Evolutionary conservation across 2,797 vertebrate genomes (phyloP), one percentile per base, ranked within the genome.

Genomic region (Parotocinclus haroldoi): DNA sequence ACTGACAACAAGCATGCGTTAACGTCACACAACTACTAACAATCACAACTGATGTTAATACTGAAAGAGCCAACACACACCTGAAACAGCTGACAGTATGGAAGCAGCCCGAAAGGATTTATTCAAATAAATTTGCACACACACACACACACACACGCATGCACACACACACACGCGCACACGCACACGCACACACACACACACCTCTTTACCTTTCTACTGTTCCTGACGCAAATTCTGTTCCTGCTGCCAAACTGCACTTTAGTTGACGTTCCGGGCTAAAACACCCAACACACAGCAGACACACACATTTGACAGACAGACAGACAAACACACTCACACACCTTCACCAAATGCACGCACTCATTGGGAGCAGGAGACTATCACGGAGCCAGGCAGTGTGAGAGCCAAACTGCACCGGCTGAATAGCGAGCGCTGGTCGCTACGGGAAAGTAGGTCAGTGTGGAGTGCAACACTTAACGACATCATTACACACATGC

Each of bases 361-460:
- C 48, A 16, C 48, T 12, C 45, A 48, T 4, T 50, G n/a, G 1
- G 48, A 50, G 48, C 13, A 14, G 48, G 13, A 50, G 45, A 46
- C n/a, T 2, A 46, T 11, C 10, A 46, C 11, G 13, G 45, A 13
- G 13, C 12, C 14, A n/a, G 16, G 48, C n/a, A 50, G 48, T 16
- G 14, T 50, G 48, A 9, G 9, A 50, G 48, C 48, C 14, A n/a
- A n/a, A 50, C n/a, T 27, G 63, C 51, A 51, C 38, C 57, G 44
- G 62, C 38, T 63, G 27, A 60, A 73, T 74, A 76, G 86, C 67
- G 81, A 76, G 87, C 81, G 85, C 61, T 79, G 82, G 77, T 78
- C 83, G 79, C 83, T 81, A 78, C 81, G 63, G 80, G 84, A 92
- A 92, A 93, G 90, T 93, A 92, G 92, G 92, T 92, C 90, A 93